Evolutionary conservation across 2,113 vertebrate genomes (phyloP).

Genomic region (Elanus axillaris): DNA sequence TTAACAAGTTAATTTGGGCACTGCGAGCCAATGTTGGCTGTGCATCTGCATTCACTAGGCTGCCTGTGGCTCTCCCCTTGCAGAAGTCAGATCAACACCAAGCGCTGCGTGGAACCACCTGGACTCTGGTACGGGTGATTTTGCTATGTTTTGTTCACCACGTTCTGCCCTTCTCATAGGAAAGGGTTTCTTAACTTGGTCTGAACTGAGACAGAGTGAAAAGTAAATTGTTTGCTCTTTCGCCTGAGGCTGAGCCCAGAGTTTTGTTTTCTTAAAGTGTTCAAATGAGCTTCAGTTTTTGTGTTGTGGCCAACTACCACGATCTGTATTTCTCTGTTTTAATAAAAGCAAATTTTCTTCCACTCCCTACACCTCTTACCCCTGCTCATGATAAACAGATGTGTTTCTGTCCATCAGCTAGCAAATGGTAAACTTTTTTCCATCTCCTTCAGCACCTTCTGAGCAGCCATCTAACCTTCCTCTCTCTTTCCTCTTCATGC

Average conservation of each 20-base stretch:
- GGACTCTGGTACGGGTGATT: not conserved
- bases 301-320: not conserved
- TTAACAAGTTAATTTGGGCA: not conserved
- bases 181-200: not conserved
- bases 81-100: not conserved
- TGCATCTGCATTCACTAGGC: not conserved
- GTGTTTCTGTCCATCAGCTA: not conserved
- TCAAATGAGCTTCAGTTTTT: constrained; percentile 3
- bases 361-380: not conserved
- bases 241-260: not conserved
- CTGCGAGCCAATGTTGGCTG: not conserved
- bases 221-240: constrained; percentile 34
- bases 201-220: not conserved
- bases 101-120: not conserved
- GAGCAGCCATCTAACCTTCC: not conserved
- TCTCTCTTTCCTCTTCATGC: not conserved
- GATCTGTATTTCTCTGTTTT: not conserved
- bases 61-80: not conserved
- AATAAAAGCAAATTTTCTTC: constrained; percentile 5
- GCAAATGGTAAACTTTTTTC: not conserved
- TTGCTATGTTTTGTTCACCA: not conserved
- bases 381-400: not conserved
- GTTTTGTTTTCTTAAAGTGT: not conserved
- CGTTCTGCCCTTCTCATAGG: not conserved
- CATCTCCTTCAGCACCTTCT: not conserved